A percentile compares a stretch with the other conserved stretches of the same genome.
Evolutionary conservation across 2,797 vertebrate species (phyloP).

Genomic region (Tenualosa thibaudeaui): DNA sequence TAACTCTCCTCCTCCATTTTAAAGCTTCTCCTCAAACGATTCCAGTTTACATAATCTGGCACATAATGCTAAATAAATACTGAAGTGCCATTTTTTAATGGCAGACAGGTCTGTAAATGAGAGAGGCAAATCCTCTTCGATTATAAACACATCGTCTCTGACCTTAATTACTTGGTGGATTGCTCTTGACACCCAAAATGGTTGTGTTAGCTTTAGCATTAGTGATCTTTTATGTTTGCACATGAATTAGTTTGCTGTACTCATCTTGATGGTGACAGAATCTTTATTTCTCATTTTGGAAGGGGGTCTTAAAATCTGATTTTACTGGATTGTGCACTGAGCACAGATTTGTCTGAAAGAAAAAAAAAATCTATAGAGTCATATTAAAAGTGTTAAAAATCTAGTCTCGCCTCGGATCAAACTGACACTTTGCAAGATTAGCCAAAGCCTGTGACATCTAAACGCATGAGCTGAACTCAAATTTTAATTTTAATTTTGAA

Average conservation of each 20-base stretch:
- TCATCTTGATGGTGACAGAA: slow-evolving; percentile 17
- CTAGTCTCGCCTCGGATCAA: slow-evolving; percentile 20
- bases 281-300: slow-evolving; percentile 3
- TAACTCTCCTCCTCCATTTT: slow-evolving; percentile 24
- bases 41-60: slow-evolving; percentile 37
- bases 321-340: not conserved
- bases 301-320: not conserved
- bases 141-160: slow-evolving; percentile 16
- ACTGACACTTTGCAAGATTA: slow-evolving; percentile 30
- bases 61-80: slow-evolving; percentile 32
- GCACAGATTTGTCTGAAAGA: not conserved
- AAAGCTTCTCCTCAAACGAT: slow-evolving; percentile 26
- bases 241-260: slow-evolving; percentile 28
- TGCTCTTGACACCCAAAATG: slow-evolving; percentile 3
- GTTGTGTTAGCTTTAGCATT: slow-evolving; percentile 12
- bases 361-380: not conserved
- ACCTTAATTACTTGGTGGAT: slow-evolving; percentile 41
- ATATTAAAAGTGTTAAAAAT: slow-evolving; percentile 26
- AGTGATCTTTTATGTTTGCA: slow-evolving; percentile 20
- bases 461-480: not conserved
- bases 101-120: slow-evolving; percentile 26
- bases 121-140: slow-evolving; percentile 27
- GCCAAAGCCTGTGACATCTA: slow-evolving; percentile 23
- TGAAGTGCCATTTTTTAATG: slow-evolving; percentile 31
- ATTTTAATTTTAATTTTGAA: not conserved